Base-by-base conservation (phyloP, 2,888 invertebrate genomes). In the Netelia virgata region DNA sequence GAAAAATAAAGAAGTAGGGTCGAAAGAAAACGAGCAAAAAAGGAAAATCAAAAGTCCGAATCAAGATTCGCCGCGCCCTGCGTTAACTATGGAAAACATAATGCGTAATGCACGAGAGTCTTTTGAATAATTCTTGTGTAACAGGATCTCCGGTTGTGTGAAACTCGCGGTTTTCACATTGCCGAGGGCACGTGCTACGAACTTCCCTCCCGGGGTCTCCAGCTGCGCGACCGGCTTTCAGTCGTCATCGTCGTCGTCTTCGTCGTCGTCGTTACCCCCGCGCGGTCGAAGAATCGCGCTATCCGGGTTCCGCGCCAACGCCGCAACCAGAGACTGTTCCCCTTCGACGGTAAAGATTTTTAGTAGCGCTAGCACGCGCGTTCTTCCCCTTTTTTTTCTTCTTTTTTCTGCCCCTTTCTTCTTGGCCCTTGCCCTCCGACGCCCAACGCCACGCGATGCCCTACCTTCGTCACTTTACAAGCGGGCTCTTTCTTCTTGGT, bases 141-240 rank as follows among this genome's bases (percentile, higher is more conserved):
- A 75, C 75, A 83, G 83, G 83, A 80, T 80, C 69, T 28, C 47
- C 70, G 20, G 3, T 47, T 47, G 14, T 47, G 14, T 47, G 14
- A 14, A 47, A 47, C 14, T 47, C 14, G 47, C 47, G 47, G 47
- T 47, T 47, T 47, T 47, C 47, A 47, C 14, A 6, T 28, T 28
- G 50, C 18, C 50, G 50, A 14, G 36, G 74, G 81, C 84, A 77
- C 81, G 84, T 74, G 84, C 84, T 74, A n/a, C 47, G 10, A 47
- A 47, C 1, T 14, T 11, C 16, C 18, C 43, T 28, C 18, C 36
- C 23, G 47, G 8, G 23, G 64, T 11, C 53, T 63, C 81, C 84
- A 84, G 84, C 84, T 84, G 84, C 74, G 77, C 63, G 53, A 81
- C 23, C 84, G 80, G 14, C 16, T 59, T 81, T 10, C 16, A 64